Percentiles rank a stretch among this genome's conserved stretches.
Evolutionary conservation across 2,797 vertebrate species (phyloP).

Genomic region (Bufotes viridis): DNA sequence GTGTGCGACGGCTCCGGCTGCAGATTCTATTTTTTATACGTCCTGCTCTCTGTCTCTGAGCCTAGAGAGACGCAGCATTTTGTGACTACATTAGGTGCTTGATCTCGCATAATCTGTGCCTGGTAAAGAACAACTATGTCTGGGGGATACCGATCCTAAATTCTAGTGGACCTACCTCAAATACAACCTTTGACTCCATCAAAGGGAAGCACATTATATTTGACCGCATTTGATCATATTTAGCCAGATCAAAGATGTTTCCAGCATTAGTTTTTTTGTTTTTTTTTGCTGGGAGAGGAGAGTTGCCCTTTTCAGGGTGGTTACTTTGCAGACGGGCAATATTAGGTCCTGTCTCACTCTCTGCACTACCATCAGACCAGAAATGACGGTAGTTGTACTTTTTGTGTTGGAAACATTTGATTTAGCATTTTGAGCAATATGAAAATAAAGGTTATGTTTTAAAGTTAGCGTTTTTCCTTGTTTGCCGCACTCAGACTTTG

Average conservation of each 20-base stretch:
- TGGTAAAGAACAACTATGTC: not conserved
- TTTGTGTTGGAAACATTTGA: too few relatives aligned
- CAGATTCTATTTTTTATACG: not conserved
- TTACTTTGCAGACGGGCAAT: too few relatives aligned
- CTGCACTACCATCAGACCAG: too few relatives aligned
- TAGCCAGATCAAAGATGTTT: not conserved
- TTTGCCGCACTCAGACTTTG: too few relatives aligned
- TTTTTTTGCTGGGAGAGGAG: too few relatives aligned
- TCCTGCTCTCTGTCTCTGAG: not conserved
- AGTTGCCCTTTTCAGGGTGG: too few relatives aligned
- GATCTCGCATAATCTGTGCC: not conserved
- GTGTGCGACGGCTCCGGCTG: not conserved
- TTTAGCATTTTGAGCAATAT: too few relatives aligned
- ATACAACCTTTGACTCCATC: not conserved
- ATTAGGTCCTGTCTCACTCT: too few relatives aligned
- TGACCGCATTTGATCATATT: not conserved
- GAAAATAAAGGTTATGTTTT: too few relatives aligned
- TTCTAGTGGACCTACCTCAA: not conserved
- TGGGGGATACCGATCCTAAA: not conserved
- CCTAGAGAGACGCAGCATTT: not conserved
- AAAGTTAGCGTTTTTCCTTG: too few relatives aligned
- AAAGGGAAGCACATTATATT: not conserved
- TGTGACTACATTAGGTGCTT: not conserved
- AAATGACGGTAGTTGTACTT: too few relatives aligned
- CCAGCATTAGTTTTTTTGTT: too few relatives aligned